Evolutionary conservation across 1,140 invertebrate species (phyloP).

Genomic region (Sipha flava): DNA sequence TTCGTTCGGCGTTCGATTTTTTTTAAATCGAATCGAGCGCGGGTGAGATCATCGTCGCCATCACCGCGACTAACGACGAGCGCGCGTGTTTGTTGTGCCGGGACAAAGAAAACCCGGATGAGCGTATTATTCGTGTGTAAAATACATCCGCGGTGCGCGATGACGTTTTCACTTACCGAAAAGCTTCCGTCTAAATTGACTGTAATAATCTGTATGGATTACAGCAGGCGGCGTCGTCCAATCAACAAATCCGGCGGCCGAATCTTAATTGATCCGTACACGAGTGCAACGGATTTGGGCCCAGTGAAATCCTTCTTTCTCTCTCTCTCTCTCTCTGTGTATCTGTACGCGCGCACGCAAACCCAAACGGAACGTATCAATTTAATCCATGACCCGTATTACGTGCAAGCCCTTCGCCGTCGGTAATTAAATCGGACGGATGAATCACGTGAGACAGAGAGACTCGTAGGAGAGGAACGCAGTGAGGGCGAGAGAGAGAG

Average conservation of each 20-base stretch:
- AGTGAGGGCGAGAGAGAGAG: neutral
- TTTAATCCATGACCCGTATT: constrained; percentile 24
- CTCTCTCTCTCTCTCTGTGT: neutral
- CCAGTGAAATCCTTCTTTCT: neutral
- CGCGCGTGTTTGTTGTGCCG: too few species aligned
- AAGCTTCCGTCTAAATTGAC: constrained; percentile 5
- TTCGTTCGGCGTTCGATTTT: too few species aligned
- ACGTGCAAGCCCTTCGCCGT: neutral
- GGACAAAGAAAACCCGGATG: too few species aligned
- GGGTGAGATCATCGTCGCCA: too few species aligned
- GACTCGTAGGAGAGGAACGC: neutral
- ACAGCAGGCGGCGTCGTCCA: neutral
- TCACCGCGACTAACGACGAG: too few species aligned
- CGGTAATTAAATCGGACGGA: constrained; percentile 25
- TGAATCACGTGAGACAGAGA: constrained; percentile 4
- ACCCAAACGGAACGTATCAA: constrained; percentile 21
- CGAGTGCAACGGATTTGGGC: neutral
- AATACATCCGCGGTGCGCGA: neutral
- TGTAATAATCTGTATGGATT: constrained; percentile 8
- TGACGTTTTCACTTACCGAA: neutral
- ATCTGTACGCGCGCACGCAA: neutral
- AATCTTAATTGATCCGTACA: constrained; percentile 10
- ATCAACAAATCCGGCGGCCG: constrained; percentile 6
- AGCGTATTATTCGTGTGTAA: neutral
- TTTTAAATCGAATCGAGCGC: too few species aligned